These are phyloP conservation scores for Pterostichus niger DNA, from an alignment of 2,888 invertebrate species.

Conservation along the genomic window DNA sequence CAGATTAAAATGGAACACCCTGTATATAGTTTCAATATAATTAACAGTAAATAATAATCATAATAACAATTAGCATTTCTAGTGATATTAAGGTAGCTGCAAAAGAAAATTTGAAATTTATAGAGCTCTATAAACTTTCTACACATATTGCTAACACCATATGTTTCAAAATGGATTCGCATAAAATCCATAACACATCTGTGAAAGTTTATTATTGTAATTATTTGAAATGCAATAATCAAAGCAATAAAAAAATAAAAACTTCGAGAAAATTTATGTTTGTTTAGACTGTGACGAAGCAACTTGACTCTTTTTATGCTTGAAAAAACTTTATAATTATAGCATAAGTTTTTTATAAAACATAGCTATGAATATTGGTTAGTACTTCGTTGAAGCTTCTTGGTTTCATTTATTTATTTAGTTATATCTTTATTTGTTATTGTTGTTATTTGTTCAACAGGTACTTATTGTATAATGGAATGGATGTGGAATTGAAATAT, in stretches of 20 bases:
- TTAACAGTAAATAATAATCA: too few relatives aligned
- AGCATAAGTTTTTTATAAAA: background rate
- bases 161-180: constrained; percentile 20
- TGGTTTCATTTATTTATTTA: too few relatives aligned
- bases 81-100: background rate
- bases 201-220: constrained; percentile 41
- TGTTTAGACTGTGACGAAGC: constrained; percentile 30
- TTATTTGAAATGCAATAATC: constrained; percentile 17
- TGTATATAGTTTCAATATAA: too few relatives aligned
- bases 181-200: constrained; percentile 32
- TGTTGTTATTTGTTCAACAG: too few relatives aligned
- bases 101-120: constrained; percentile 18
- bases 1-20: too few relatives aligned
- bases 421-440: too few relatives aligned
- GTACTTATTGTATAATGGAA: too few relatives aligned
- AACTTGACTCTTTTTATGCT: constrained; percentile 21
- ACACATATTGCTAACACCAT: constrained; percentile 6
- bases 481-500: too few relatives aligned
- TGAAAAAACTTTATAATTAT: constrained; percentile 17
- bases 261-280: constrained; percentile 12
- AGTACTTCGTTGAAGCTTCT: too few relatives aligned
- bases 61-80: too few relatives aligned
- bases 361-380: too few relatives aligned
- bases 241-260: constrained; percentile 46
- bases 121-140: constrained; percentile 27